phyloP scores from a whole-genome alignment of 2,888 invertebrate genomes.

The Eupeodes luniger region DNA sequence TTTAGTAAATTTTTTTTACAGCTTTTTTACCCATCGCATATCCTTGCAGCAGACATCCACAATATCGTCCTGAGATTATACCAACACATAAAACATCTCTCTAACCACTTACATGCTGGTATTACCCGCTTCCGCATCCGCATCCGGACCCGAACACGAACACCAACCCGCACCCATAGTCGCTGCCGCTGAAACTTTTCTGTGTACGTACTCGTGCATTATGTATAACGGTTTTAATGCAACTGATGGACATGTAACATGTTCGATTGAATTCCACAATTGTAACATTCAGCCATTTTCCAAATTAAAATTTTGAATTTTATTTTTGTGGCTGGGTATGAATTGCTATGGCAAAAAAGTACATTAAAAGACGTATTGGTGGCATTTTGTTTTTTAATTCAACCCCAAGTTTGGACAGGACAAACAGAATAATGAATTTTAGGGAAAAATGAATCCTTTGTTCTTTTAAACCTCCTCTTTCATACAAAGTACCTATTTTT shows the following conservation, averaged over 20 bases:
- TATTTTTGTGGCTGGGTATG: constrained; percentile 16
- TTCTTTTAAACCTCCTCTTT: constrained; percentile 20
- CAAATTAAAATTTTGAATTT: constrained; percentile 61
- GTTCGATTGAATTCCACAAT: constrained; percentile 51
- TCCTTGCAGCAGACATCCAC: constrained; percentile 40
- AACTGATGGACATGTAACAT: constrained; percentile 61
- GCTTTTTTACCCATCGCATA: constrained; percentile 52
- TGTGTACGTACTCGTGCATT: constrained; percentile 36
- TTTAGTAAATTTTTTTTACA: constrained; percentile 51
- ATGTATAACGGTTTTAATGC: constrained; percentile 46
- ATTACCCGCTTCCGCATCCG: background rate
- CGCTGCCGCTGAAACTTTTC: constrained; percentile 2
- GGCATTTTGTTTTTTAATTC: constrained; percentile 13
- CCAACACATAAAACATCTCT: constrained; percentile 35
- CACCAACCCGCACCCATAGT: background rate
- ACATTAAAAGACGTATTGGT: constrained; percentile 9
- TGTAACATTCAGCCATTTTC: constrained; percentile 60
- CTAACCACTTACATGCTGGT: constrained; percentile 14
- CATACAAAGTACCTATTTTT: background rate
- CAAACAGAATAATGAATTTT: constrained; percentile 64
- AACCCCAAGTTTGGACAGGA: background rate
- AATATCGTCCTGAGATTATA: constrained; percentile 32
- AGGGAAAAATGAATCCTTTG: constrained; percentile 19
- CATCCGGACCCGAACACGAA: background rate
- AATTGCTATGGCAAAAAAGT: background rate